phyloP scores from a whole-genome alignment of 2,888 invertebrate species.

The Galerucella pusilla region DNA sequence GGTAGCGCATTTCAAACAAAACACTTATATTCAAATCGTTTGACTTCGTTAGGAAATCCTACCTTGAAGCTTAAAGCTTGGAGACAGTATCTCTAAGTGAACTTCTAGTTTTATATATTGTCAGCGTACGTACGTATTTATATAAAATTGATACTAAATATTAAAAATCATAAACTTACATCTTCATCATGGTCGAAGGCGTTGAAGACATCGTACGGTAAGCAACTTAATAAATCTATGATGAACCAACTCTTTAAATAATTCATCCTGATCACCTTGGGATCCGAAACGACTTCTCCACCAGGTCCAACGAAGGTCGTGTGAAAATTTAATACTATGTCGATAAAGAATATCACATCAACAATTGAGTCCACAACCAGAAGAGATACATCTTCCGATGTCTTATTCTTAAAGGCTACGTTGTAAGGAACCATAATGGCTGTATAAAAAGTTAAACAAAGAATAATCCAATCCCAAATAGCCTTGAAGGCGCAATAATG shows the following conservation, averaged over 20 bases:
- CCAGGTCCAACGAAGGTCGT: conserved; percentile 99
- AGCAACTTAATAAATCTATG: conserved; percentile 97
- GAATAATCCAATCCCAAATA: conserved; percentile 99
- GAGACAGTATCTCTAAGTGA: no score
- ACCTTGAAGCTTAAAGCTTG: no score
- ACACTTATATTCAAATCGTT: no score
- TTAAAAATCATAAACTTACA: conserved; percentile 69
- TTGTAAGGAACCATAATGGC: conserved; percentile 78
- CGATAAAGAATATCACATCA: conserved; percentile 99
- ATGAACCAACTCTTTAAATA: conserved; percentile 99
- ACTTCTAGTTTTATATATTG: no score
- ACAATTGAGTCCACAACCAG: conserved; percentile 98
- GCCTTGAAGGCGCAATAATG: conserved; percentile 99
- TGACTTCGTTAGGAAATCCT: no score
- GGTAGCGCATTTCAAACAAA: no score
- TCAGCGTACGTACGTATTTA: no score
- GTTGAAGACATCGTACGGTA: conserved; percentile 99
- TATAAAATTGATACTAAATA: no score
- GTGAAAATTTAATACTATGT: conserved; percentile 99
- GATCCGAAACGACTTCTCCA: conserved; percentile 97
- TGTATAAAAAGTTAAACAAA: conserved; percentile 99
- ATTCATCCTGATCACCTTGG: conserved; percentile 97
- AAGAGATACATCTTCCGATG: conserved; percentile 94
- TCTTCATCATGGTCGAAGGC: conserved; percentile 99
- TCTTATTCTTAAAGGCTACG: conserved; percentile 93